Percentiles rank a stretch among this genome's conserved stretches.
Evolutionary conservation across 2,797 vertebrate genomes (phyloP).

Genomic region (Pitangus sulphuratus): DNA sequence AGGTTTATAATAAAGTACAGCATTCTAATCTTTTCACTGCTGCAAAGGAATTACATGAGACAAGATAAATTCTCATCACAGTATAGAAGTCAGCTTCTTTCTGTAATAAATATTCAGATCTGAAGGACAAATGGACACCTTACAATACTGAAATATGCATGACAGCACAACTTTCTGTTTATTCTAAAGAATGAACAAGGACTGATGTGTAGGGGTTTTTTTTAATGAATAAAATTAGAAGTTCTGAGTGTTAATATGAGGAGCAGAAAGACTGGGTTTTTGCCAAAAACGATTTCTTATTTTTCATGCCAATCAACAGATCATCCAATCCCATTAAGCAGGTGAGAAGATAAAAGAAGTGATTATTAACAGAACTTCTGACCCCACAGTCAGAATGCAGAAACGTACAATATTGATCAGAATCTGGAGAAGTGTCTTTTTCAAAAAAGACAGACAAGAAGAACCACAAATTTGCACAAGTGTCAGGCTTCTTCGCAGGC

Average conservation of each 20-base stretch:
- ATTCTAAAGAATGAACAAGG: not conserved
- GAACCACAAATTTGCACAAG: not conserved
- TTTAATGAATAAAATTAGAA: not conserved
- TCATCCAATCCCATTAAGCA: not conserved
- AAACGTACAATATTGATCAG: not conserved
- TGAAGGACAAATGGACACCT: not conserved
- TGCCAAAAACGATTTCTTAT: not conserved
- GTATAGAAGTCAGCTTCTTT: not conserved
- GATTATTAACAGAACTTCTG: not conserved
- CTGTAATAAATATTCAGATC: not conserved
- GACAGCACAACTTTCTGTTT: not conserved
- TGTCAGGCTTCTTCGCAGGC: not conserved
- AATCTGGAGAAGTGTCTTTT: not conserved
- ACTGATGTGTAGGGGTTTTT: fast-evolving
- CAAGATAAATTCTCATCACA: not conserved
- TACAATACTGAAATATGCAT: not conserved
- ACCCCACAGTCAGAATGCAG: not conserved
- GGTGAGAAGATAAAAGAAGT: not conserved
- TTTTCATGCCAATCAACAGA: not conserved
- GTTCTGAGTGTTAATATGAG: not conserved
- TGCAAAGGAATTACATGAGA: not conserved
- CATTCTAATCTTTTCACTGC: not conserved
- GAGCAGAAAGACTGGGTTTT: not conserved
- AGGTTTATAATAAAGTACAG: not conserved
- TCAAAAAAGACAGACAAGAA: not conserved